These are phyloP conservation scores for Strigops habroptila DNA, from an alignment of 2,113 vertebrate species.

Conservation along the genomic window DNA sequence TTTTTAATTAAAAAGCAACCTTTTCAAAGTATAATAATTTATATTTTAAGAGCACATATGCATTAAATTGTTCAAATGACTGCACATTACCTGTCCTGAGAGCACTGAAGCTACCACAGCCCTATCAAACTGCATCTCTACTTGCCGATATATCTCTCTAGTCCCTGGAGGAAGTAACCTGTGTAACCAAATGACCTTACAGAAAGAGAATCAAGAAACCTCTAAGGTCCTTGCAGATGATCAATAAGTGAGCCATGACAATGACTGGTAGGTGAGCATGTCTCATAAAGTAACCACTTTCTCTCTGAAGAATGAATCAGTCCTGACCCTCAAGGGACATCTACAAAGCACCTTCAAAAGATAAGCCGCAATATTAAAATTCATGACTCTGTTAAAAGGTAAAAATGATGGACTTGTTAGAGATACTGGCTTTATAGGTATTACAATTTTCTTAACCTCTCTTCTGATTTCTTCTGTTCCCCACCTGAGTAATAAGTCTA, in stretches of 20 bases:
- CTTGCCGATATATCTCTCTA: not conserved
- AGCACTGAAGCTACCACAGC: not conserved
- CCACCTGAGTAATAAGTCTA: not conserved
- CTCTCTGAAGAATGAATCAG: not conserved
- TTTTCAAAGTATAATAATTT: not conserved
- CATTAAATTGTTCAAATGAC: not conserved
- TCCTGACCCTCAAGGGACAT: not conserved
- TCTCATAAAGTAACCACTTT: not conserved
- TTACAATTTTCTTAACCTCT: not conserved
- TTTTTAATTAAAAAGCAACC: not conserved
- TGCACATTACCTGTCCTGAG: not conserved
- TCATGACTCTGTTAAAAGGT: not conserved
- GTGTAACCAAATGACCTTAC: not conserved
- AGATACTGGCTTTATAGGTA: not conserved
- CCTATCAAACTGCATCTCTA: not conserved
- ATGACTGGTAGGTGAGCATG: not conserved
- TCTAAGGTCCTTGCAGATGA: not conserved
- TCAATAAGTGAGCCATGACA: not conserved
- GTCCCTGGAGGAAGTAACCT: not conserved
- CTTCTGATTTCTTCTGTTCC: not conserved
- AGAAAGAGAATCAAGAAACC: not conserved
- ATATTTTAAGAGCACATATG: not conserved
- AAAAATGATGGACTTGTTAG: not conserved
- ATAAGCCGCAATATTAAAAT: not conserved
- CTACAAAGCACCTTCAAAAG: not conserved